phyloP scores from a whole-genome alignment of 2,113 vertebrate genomes.

The Meles meles region DNA sequence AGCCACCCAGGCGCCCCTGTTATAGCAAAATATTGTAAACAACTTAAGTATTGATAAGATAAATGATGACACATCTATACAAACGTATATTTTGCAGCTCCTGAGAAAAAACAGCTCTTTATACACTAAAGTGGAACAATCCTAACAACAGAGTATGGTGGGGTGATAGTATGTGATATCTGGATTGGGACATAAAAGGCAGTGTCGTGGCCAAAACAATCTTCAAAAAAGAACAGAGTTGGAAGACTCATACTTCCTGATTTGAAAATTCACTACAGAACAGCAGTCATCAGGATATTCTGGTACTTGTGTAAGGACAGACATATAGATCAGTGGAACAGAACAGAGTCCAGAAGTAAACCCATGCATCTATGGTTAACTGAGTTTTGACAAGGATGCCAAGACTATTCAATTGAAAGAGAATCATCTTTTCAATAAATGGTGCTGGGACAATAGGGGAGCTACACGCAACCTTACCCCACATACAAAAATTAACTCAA shows the following conservation, averaged over 20 bases:
- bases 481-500: background rate
- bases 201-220: background rate
- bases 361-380: background rate
- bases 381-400: background rate
- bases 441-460: background rate
- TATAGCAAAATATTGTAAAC: background rate
- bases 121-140: background rate
- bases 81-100: background rate
- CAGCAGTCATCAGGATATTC: no score
- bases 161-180: background rate
- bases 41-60: conserved; percentile 9
- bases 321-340: background rate
- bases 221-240: background rate
- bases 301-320: background rate
- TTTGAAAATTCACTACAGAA: background rate
- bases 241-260: background rate
- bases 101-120: background rate
- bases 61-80: background rate
- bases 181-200: background rate
- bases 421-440: background rate
- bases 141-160: background rate
- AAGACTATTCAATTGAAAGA: background rate
- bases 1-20: no score
- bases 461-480: background rate
- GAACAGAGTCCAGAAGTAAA: background rate